A percentile compares a stretch with the other conserved stretches of the same genome.
These are phyloP conservation scores for Neoitamus cyanurus DNA, from an alignment of 2,888 invertebrate genomes.

Conservation along the genomic window DNA sequence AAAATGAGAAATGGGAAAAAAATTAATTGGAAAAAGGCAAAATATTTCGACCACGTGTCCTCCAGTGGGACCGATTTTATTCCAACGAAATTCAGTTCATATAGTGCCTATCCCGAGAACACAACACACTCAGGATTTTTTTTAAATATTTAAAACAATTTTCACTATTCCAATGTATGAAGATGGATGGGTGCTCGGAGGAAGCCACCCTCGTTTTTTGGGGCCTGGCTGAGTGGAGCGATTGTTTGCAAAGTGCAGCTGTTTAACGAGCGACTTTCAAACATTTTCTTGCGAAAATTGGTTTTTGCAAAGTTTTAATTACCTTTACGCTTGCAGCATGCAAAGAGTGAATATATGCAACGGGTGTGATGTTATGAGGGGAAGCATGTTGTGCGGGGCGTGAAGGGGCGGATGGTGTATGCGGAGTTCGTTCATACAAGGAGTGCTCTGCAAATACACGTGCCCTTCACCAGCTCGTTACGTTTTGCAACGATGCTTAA, in stretches of 20 bases:
- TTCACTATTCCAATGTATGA: neutral
- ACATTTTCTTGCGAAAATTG: constrained; percentile 6
- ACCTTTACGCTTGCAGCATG: constrained; percentile 5
- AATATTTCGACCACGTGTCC: neutral
- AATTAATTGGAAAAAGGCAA: neutral
- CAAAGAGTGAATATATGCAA: neutral
- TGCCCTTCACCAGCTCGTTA: constrained; percentile 5
- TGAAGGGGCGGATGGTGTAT: neutral
- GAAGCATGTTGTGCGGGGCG: neutral
- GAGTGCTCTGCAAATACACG: neutral
- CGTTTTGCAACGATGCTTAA: neutral
- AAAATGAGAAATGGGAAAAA: constrained; percentile 59
- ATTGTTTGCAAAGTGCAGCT: neutral
- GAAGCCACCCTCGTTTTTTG: neutral
- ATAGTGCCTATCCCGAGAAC: neutral
- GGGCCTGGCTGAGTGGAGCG: neutral
- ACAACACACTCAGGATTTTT: neutral
- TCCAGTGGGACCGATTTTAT: neutral
- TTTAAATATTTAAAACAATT: neutral
- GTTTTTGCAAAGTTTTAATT: constrained; percentile 19
- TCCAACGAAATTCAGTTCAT: neutral
- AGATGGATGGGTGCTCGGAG: neutral
- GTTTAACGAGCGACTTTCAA: neutral
- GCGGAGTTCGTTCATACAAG: neutral
- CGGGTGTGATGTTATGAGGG: neutral